Percentiles rank a stretch among this genome's conserved stretches.
Evolutionary conservation across 2,888 invertebrate species (phyloP).

Genomic region (Polyploca ridens): DNA sequence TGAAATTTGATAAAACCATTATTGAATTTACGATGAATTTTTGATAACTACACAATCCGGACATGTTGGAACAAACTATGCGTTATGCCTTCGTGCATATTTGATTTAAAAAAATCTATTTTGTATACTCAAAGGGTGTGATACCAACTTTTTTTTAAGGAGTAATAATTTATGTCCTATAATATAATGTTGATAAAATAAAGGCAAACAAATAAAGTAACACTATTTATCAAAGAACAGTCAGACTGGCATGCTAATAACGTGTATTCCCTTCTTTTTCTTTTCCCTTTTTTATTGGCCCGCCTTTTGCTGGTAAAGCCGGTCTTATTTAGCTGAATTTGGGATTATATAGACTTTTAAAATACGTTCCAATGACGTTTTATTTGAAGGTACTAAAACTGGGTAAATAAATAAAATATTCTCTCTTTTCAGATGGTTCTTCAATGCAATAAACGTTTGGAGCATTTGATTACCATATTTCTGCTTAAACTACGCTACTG

Average conservation of each 20-base stretch:
- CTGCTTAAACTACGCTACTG: constrained; percentile 22
- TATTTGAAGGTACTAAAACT: constrained; percentile 35
- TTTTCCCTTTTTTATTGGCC: constrained; percentile 50
- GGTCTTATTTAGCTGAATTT: constrained; percentile 56
- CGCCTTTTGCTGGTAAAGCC: constrained; percentile 63
- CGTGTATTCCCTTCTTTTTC: constrained; percentile 47
- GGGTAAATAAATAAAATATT: constrained; percentile 22
- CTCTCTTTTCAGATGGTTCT: constrained; percentile 52
- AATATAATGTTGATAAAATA: not conserved
- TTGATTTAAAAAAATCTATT: not conserved
- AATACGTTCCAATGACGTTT: constrained; percentile 31
- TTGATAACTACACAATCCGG: too few species aligned
- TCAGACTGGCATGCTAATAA: constrained; percentile 41
- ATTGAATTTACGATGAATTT: not conserved
- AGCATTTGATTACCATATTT: constrained; percentile 27
- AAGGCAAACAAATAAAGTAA: not conserved
- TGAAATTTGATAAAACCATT: not conserved
- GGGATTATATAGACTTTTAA: constrained; percentile 45
- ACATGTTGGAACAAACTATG: too few species aligned
- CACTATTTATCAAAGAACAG: constrained; percentile 1
- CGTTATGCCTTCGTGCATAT: not conserved
- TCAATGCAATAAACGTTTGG: constrained; percentile 11
- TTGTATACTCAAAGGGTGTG: not conserved
- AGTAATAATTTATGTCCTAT: not conserved
- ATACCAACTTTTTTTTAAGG: not conserved